Conservation (phyloP, 2,797 vertebrate species). For the Semaprochilodus insignis region DNA sequence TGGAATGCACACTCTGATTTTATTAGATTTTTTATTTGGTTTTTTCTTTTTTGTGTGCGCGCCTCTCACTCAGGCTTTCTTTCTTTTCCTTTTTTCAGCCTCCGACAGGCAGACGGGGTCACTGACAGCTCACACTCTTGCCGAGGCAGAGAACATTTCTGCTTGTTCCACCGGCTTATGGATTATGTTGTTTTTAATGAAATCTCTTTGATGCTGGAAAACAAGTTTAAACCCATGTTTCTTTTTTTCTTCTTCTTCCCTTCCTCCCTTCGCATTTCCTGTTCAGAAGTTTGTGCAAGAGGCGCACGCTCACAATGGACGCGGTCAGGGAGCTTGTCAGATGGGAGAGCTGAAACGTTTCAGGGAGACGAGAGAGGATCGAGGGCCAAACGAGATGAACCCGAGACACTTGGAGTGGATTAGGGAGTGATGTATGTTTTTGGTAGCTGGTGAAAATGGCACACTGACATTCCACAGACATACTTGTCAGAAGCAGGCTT, state of each 20-base stretch:
- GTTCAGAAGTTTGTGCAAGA: conserved; percentile 34
- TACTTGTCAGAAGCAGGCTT: conserved; percentile 1
- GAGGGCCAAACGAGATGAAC: conserved; percentile 37
- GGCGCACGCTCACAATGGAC: conserved; percentile 36
- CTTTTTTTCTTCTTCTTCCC: background rate
- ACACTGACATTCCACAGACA: background rate
- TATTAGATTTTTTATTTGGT: background rate
- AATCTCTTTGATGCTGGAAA: conserved; percentile 47
- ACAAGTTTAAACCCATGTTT: conserved; percentile 47
- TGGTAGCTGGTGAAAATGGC: background rate
- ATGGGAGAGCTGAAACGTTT: conserved; percentile 35
- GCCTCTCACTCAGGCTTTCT: conserved; percentile 28
- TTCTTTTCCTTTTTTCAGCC: background rate
- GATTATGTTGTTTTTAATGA: conserved; percentile 76
- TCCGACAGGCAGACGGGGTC: conserved; percentile 53
- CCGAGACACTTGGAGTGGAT: conserved; percentile 40
- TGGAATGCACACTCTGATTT: background rate
- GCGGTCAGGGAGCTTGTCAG: conserved; percentile 31
- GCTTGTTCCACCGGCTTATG: conserved; percentile 74
- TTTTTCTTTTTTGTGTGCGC: background rate
- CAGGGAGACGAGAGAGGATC: conserved; percentile 39
- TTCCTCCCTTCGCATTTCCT: conserved; percentile 18
- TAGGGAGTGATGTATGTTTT: conserved; percentile 6
- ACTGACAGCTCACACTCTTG: conserved; percentile 31
- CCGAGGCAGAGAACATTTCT: conserved; percentile 64